Percentiles rank a stretch among this genome's conserved stretches.
Conservation (phyloP, 2,888 invertebrate genomes). For the Lasioglossum oenotherae region DNA sequence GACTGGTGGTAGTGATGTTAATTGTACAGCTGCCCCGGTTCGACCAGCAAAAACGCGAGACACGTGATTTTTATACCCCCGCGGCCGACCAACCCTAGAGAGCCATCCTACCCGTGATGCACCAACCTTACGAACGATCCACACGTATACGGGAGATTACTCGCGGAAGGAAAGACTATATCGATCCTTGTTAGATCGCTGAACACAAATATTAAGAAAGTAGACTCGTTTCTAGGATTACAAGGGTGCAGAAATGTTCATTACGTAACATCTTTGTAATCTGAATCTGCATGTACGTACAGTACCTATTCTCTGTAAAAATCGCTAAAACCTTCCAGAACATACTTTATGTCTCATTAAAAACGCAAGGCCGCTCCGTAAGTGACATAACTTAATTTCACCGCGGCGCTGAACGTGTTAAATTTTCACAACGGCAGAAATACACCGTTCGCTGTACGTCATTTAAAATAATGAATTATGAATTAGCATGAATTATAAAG, state of each 20-base stretch:
- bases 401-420: not conserved
- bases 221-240: too few species aligned
- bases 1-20: constrained; percentile 45
- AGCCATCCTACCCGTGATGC: not conserved
- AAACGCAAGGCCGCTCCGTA: not conserved
- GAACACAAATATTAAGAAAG: not conserved
- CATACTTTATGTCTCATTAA: not conserved
- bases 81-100: constrained; percentile 2
- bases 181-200: not conserved
- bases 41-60: constrained; percentile 31
- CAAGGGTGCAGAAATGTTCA: too few species aligned
- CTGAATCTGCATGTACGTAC: not conserved
- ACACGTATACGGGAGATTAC: not conserved
- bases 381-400: not conserved
- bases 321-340: not conserved
- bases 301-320: not conserved
- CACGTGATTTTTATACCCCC: constrained; percentile 20
- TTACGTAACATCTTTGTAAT: not conserved
- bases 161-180: constrained; percentile 7
- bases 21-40: constrained; percentile 45
- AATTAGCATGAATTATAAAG: not conserved
- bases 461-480: not conserved
- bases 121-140: constrained; percentile 8
- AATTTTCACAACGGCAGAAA: not conserved
- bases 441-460: not conserved